Percentiles rank a stretch among this genome's conserved stretches.
These are phyloP conservation scores for Heterodera schachtii DNA, from an alignment of 1,140 invertebrate genomes.

Conservation along the genomic window DNA sequence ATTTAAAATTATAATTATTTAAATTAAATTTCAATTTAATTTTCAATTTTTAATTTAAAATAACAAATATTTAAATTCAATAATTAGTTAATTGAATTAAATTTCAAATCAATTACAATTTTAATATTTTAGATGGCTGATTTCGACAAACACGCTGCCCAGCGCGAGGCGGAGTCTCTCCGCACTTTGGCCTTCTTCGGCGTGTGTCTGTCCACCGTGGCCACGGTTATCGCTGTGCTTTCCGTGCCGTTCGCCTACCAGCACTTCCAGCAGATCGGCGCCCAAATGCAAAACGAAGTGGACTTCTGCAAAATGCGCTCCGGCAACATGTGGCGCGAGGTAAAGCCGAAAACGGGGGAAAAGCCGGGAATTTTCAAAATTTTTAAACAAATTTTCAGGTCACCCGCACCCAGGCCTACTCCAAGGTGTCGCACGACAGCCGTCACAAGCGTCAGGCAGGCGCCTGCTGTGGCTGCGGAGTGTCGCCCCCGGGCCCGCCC, in stretches of 20 bases:
- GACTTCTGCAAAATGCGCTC: constrained; percentile 60
- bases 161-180: constrained; percentile 39
- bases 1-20: too few species aligned
- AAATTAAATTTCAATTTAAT: too few species aligned
- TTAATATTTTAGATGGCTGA: neutral
- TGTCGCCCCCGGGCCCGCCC: constrained; percentile 13
- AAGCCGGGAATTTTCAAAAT: too few species aligned
- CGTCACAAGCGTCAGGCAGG: constrained; percentile 19
- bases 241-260: constrained; percentile 58
- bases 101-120: too few species aligned
- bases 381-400: neutral
- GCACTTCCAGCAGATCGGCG: constrained; percentile 52
- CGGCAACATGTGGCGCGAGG: constrained; percentile 61
- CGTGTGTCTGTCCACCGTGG: constrained; percentile 53
- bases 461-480: constrained; percentile 15
- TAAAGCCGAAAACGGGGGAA: constrained; percentile 22
- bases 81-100: too few species aligned
- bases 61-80: too few species aligned
- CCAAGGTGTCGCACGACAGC: neutral
- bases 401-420: constrained; percentile 14
- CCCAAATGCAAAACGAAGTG: constrained; percentile 60
- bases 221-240: constrained; percentile 57
- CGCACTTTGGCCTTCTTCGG: constrained; percentile 58
- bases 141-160: constrained; percentile 8
- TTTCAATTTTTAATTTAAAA: too few species aligned